Conservation (phyloP, 1,140 invertebrate genomes). For the Mizuhopecten yessoensis region DNA sequence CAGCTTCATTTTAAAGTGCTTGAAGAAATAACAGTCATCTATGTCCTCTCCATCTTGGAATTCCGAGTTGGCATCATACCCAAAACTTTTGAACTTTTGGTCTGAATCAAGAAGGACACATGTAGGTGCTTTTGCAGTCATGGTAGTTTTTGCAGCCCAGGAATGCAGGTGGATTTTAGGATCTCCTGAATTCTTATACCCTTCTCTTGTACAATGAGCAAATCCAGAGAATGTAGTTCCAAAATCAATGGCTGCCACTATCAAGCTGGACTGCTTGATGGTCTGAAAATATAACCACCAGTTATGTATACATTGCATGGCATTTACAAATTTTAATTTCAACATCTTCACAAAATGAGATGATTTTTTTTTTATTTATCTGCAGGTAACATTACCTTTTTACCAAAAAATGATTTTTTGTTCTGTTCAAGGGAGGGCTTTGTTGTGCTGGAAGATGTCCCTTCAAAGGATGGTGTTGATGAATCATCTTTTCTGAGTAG, state of each 20-base stretch:
- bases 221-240: slow-evolving; percentile 58
- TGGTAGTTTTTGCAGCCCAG: neutral
- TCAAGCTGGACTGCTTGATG: slow-evolving; percentile 22
- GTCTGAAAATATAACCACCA: too few relatives aligned
- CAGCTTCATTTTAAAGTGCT: slow-evolving; percentile 44
- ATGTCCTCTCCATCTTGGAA: neutral
- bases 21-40: neutral
- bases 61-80: slow-evolving; percentile 35
- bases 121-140: slow-evolving; percentile 43
- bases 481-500: too few relatives aligned
- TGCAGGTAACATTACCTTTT: too few relatives aligned
- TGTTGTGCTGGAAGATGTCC: too few relatives aligned
- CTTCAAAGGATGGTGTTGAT: too few relatives aligned
- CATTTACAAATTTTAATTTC: too few relatives aligned
- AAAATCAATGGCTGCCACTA: slow-evolving; percentile 59
- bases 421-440: too few relatives aligned
- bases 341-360: too few relatives aligned
- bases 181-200: slow-evolving; percentile 42
- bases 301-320: too few relatives aligned
- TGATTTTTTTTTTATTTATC: too few relatives aligned
- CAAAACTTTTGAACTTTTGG: slow-evolving; percentile 43
- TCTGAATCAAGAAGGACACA: slow-evolving; percentile 43
- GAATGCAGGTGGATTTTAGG: neutral
- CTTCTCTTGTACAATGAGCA: slow-evolving; percentile 52
- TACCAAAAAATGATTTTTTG: too few relatives aligned